Evolutionary conservation across 2,113 vertebrate species (phyloP).

Genomic region (Phaethornis superciliosus): DNA sequence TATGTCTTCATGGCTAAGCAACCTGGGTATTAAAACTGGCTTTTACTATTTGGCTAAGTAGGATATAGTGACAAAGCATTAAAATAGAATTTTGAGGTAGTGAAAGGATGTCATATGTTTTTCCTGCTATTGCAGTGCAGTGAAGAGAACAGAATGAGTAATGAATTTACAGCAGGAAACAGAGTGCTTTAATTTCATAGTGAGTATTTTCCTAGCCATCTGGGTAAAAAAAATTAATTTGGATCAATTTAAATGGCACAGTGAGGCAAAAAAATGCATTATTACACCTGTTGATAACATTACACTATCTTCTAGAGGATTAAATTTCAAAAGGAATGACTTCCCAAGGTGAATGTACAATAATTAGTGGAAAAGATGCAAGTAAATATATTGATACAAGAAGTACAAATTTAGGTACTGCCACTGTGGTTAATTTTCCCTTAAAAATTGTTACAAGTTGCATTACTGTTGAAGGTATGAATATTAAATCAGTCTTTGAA

Average conservation of each 20-base stretch:
- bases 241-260: background rate
- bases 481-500: background rate
- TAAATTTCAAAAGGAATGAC: background rate
- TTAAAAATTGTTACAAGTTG: background rate
- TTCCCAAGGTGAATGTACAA: background rate
- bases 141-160: background rate
- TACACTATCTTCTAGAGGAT: background rate
- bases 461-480: background rate
- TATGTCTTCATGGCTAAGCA: background rate
- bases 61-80: background rate
- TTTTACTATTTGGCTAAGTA: background rate
- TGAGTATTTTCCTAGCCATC: background rate
- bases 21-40: background rate
- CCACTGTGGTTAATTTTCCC: background rate
- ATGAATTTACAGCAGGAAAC: background rate
- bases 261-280: background rate
- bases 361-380: background rate
- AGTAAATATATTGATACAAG: background rate
- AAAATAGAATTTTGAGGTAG: background rate
- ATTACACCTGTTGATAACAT: background rate
- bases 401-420: background rate
- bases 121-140: background rate
- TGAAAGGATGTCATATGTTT: constrained; percentile 13
- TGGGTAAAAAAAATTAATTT: background rate
- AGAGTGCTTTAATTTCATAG: background rate